Conservation (phyloP, 2,888 invertebrate species). For the Eristalinus aeneus region DNA sequence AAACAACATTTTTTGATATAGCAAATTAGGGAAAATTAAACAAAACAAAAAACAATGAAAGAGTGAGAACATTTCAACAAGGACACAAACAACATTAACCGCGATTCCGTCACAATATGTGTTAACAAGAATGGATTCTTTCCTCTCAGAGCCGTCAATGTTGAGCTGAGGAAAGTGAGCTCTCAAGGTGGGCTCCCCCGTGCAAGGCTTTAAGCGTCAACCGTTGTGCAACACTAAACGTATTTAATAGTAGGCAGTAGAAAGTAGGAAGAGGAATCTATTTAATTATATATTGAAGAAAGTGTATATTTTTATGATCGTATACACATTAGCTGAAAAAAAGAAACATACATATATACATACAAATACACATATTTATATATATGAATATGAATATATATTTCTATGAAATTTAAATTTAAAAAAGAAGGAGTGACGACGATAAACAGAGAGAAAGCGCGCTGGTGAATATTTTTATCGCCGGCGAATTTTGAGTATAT, state of each 20-base stretch:
- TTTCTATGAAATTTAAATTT: conserved; percentile 66
- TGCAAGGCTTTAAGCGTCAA: conserved; percentile 66
- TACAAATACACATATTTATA: conserved; percentile 34
- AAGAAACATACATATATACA: conserved; percentile 20
- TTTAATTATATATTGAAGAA: conserved; percentile 28
- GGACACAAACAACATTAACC: conserved; percentile 18
- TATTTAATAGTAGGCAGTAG: conserved; percentile 47
- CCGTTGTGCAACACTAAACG: conserved; percentile 66
- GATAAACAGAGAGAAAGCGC: neutral
- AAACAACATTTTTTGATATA: conserved; percentile 22
- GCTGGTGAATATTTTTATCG: conserved; percentile 22
- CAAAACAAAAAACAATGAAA: conserved; percentile 16
- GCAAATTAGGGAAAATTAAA: conserved; percentile 6
- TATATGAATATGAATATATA: conserved; percentile 58
- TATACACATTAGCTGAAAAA: conserved; percentile 55
- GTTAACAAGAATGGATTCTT: conserved; percentile 38
- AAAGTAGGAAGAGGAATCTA: conserved; percentile 52
- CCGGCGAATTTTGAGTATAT: neutral
- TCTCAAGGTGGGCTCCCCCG: conserved; percentile 16
- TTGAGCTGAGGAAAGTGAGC: neutral
- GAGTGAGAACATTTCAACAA: conserved; percentile 52
- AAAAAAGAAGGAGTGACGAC: neutral
- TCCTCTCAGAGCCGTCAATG: neutral
- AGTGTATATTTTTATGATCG: conserved; percentile 56
- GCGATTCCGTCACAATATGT: conserved; percentile 57